Evolutionary conservation across 2,888 invertebrate species (phyloP).

Genomic region (Cantharis flavilabris): DNA sequence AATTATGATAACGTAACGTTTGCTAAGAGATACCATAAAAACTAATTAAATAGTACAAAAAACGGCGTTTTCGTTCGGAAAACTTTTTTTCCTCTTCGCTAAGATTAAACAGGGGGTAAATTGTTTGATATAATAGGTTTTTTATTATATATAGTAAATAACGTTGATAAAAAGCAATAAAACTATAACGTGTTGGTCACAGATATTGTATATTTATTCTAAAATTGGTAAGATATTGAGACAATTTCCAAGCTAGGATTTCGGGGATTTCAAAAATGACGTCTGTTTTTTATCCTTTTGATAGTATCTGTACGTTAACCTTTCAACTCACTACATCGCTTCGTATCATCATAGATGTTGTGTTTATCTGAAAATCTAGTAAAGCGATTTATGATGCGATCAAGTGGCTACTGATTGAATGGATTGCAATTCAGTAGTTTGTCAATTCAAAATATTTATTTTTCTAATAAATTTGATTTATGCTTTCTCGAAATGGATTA

Average conservation of each 20-base stretch:
- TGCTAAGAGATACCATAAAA: neutral
- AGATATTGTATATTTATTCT: conserved; percentile 32
- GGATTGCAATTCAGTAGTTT: conserved; percentile 21
- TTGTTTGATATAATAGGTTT: conserved; percentile 7
- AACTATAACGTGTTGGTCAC: conserved; percentile 29
- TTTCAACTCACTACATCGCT: conserved; percentile 30
- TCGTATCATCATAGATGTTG: conserved; percentile 27
- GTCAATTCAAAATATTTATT: conserved; percentile 8
- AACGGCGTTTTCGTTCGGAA: neutral
- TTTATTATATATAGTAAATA: conserved; percentile 3
- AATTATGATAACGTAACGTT: conserved; percentile 19
- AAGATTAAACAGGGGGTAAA: neutral
- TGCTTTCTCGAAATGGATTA: neutral
- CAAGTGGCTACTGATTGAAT: conserved; percentile 24
- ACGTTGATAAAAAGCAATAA: conserved; percentile 17
- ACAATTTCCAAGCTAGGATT: conserved; percentile 31
- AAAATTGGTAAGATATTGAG: conserved; percentile 30
- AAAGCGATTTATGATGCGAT: conserved; percentile 30
- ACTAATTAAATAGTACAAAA: neutral
- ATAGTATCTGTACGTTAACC: conserved; percentile 29
- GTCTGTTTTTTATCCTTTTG: conserved; percentile 27
- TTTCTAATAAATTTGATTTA: conserved; percentile 13
- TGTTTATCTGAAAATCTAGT: conserved; percentile 26
- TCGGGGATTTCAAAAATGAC: conserved; percentile 29
- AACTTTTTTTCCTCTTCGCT: neutral